Percentiles rank a stretch among this genome's conserved stretches.
phyloP scores from a whole-genome alignment of 2,888 invertebrate species.

The Cheilosia vernalis region DNA sequence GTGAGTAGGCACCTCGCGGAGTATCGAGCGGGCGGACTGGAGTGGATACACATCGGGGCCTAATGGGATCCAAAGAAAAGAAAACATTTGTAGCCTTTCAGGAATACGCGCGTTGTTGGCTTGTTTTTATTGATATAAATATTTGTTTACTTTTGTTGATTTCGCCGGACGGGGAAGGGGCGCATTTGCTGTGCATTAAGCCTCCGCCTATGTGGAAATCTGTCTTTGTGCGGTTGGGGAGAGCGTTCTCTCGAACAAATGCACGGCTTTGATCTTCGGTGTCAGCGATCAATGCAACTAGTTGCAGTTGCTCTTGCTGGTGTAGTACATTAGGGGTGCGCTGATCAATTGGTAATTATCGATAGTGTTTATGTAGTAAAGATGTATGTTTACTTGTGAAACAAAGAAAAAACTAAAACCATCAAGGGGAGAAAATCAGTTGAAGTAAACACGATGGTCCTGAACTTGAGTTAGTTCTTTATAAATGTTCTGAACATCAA shows the following conservation, averaged over 20 bases:
- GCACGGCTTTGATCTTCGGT: conserved; percentile 67
- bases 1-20: conserved; percentile 22
- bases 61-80: conserved; percentile 75
- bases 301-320: conserved; percentile 66
- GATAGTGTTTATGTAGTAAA: conserved; percentile 60
- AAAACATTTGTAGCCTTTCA: conserved; percentile 75
- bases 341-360: conserved; percentile 27
- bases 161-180: conserved; percentile 20
- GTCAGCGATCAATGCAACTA: conserved; percentile 61
- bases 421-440: no score
- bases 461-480: no score
- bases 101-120: conserved; percentile 34
- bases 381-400: conserved; percentile 59
- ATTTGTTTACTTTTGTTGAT: conserved; percentile 71
- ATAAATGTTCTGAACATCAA: no score
- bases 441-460: no score
- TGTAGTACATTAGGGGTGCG: conserved; percentile 53
- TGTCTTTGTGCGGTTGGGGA: conserved; percentile 31
- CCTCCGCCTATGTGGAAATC: conserved; percentile 20
- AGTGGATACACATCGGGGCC: conserved; percentile 44
- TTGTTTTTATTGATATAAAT: conserved; percentile 44
- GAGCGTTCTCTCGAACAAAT: conserved; percentile 10
- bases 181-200: conserved; percentile 53
- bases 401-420: not conserved
- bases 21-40: conserved; percentile 28